A percentile compares a stretch with the other conserved stretches of the same genome.
These are phyloP conservation scores for Portunus trituberculatus DNA, from an alignment of 1,140 invertebrate species.

Conservation along the genomic window DNA sequence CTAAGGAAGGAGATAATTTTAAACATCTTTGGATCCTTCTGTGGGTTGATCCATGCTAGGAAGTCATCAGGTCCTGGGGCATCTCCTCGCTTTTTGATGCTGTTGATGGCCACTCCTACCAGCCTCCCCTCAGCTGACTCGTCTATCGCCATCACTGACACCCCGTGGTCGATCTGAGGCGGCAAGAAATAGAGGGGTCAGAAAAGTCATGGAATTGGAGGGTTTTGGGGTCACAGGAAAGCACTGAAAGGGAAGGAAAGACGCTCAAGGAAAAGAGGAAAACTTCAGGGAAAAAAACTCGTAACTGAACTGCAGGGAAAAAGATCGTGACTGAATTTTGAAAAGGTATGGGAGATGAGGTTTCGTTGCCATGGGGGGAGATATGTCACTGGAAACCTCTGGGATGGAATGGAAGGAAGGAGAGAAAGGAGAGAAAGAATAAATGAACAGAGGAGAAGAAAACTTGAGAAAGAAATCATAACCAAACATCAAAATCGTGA, in stretches of 20 bases:
- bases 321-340: too few relatives aligned
- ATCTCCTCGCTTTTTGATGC: conserved; percentile 71
- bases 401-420: too few relatives aligned
- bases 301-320: too few relatives aligned
- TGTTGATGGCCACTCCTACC: conserved; percentile 78
- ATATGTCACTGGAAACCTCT: too few relatives aligned
- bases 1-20: conserved; percentile 77
- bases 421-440: too few relatives aligned
- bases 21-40: conserved; percentile 77
- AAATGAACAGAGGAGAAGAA: too few relatives aligned
- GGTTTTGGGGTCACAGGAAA: background rate
- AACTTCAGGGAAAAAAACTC: too few relatives aligned
- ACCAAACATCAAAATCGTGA: too few relatives aligned
- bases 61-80: conserved; percentile 75
- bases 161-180: conserved; percentile 75
- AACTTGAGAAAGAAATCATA: too few relatives aligned
- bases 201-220: background rate
- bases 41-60: conserved; percentile 75
- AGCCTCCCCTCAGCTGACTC: conserved; percentile 75
- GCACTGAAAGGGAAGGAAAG: background rate
- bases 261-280: background rate
- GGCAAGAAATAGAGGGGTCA: background rate
- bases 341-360: too few relatives aligned
- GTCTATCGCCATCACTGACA: conserved; percentile 77
- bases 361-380: too few relatives aligned